These are phyloP conservation scores for Camponotus pennsylvanicus DNA, from an alignment of 1,140 invertebrate genomes.

Conservation along the genomic window DNA sequence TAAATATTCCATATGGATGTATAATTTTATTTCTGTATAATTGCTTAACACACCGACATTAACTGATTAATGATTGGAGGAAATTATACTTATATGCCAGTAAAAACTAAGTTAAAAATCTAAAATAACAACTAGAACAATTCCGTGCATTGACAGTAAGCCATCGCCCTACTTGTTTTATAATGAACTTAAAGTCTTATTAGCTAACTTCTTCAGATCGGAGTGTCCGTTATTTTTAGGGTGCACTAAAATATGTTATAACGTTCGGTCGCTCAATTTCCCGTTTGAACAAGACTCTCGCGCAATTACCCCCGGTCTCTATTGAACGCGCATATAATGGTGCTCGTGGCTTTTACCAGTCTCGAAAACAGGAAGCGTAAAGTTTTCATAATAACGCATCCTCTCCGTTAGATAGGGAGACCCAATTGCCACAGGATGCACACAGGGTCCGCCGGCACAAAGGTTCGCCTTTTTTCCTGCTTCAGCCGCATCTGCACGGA, in stretches of 20 bases:
- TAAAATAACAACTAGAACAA: background rate
- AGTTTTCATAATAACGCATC: conserved; percentile 78
- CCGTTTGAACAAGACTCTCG: conserved; percentile 47
- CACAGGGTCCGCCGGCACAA: conserved; percentile 72
- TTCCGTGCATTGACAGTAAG: background rate
- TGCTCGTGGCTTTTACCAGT: conserved; percentile 55
- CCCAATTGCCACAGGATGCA: conserved; percentile 75
- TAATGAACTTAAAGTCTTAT: background rate
- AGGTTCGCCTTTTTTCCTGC: conserved; percentile 73
- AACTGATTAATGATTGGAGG: background rate
- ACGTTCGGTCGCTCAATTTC: conserved; percentile 41
- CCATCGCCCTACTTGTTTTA: background rate
- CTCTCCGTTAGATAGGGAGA: conserved; percentile 73
- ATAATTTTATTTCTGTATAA: background rate
- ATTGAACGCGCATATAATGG: conserved; percentile 26
- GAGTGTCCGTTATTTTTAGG: conserved; percentile 19
- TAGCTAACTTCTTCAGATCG: background rate
- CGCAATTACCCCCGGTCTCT: conserved; percentile 57
- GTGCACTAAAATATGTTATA: conserved; percentile 27
- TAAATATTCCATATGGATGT: background rate
- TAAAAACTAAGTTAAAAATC: background rate
- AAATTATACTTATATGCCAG: background rate
- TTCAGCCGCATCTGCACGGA: conserved; percentile 73
- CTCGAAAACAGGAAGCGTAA: conserved; percentile 73
- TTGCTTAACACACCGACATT: background rate